phyloP scores from a whole-genome alignment of 2,113 vertebrate genomes.

The Urocolius indicus region DNA sequence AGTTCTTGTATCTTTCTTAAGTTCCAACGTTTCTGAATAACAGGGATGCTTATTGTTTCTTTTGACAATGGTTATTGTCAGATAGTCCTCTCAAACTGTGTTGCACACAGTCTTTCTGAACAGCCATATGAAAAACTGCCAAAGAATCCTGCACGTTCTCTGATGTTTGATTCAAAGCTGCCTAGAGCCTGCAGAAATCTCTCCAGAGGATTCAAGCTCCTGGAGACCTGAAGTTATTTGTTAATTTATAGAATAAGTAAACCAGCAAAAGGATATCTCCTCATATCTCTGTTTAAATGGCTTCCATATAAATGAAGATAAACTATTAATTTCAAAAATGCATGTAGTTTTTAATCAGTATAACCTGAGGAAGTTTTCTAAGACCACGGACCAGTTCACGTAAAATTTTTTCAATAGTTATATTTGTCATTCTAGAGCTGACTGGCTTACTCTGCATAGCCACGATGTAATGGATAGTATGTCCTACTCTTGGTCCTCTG shows the following conservation, averaged over 20 bases:
- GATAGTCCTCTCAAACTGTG: not conserved
- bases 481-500: not conserved
- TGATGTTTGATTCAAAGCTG: not conserved
- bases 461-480: not conserved
- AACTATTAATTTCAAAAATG: not conserved
- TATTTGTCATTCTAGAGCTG: not conserved
- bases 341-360: not conserved
- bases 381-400: not conserved
- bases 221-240: not conserved
- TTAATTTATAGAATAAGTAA: not conserved
- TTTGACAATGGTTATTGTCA: not conserved
- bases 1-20: not conserved
- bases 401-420: not conserved
- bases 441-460: not conserved
- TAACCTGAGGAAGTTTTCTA: not conserved
- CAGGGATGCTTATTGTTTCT: not conserved
- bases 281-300: rapidly evolving
- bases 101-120: not conserved
- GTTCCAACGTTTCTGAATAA: not conserved
- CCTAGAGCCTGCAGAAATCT: not conserved
- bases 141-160: not conserved
- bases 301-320: not conserved
- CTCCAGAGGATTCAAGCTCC: not conserved
- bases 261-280: not conserved
- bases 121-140: not conserved